Evolutionary conservation across 2,797 vertebrate genomes (phyloP), one percentile per base, ranked within the genome.

Genomic region (Pangasius mekongensis): DNA sequence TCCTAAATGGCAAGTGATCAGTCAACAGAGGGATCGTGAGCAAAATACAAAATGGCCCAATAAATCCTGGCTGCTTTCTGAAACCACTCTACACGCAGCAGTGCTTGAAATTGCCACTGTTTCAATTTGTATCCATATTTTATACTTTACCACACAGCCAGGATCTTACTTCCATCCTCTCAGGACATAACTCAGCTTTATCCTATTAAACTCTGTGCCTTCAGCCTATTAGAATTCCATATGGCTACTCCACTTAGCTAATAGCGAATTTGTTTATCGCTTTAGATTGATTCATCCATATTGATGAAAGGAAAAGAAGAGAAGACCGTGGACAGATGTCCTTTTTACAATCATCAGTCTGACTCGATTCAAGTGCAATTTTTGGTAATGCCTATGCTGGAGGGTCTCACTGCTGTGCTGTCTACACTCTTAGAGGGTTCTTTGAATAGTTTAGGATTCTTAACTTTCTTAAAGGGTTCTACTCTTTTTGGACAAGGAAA

Each of bases 1-100:
- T 78, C 54, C 84, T 84, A 77, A 88, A 81, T 81, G 36, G 83
- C 74, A 80, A 88, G 52, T 30, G 36, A 81, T 58, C 71, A 66
- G 27, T 88, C 83, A 88, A 85, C 83, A 84, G 47, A 60, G 9
- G 64, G 43, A 81, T 85, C 49, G 13, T 81, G 52, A 80, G n/a
- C 20, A 56, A 85, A 85, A 84, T 85, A 43, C 62, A 60, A 80
- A 80, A 60, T n/a, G 56, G 74, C 33, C 36, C 62, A 83, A 43
- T 83, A 83, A 83, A 83, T 67, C n/a, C 43, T 84, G n/a, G 27
- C 62, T 47, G 62, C 58, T 84, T 18, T 71, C 80, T 83, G 22
- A 81, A 83, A 54, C 33, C 54, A 36, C 52, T 83, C 24, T 16
- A 39, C 62, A 84, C 2, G 16, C 82, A 56, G 22, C 64, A 71